phyloP scores from a whole-genome alignment of 2,113 vertebrate species.

The Australoheros scitulus region DNA sequence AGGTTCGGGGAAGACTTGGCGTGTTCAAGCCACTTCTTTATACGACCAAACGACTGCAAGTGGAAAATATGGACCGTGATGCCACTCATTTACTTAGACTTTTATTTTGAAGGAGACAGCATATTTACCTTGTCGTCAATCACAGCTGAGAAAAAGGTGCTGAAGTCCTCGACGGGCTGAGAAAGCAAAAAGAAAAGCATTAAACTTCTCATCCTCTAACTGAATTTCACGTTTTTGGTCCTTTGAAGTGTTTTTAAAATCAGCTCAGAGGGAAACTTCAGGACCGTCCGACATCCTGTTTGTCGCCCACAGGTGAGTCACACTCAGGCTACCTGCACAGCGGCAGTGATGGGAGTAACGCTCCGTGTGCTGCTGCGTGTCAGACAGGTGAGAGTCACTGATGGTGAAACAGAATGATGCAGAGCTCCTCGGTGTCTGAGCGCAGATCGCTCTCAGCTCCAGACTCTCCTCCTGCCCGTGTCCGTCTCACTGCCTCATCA shows the following conservation, averaged over 20 bases:
- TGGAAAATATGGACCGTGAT: neutral
- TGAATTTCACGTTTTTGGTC: too few species aligned
- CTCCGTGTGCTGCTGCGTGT: too few species aligned
- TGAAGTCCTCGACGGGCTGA: constrained; percentile 89
- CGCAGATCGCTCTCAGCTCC: too few species aligned
- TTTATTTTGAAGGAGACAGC: neutral
- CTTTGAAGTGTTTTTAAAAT: neutral
- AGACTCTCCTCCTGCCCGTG: too few species aligned
- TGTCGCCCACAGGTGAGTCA: too few species aligned
- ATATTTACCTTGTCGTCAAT: constrained; percentile 91
- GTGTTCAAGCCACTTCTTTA: constrained; percentile 85
- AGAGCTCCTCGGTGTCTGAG: too few species aligned
- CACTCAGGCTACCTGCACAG: too few species aligned
- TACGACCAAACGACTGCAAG: constrained; percentile 86
- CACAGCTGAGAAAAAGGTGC: constrained; percentile 91
- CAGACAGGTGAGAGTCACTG: too few species aligned
- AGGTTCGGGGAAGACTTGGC: constrained; percentile 84
- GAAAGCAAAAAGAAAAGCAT: neutral
- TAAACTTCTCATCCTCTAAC: neutral
- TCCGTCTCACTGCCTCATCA: too few species aligned
- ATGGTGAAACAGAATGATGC: too few species aligned
- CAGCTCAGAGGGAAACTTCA: neutral
- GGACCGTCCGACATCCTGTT: neutral
- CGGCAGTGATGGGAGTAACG: too few species aligned
- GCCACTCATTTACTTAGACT: neutral